Evolutionary conservation across 2,797 vertebrate species (phyloP).

Genomic region (Pseudochirops cupreus): DNA sequence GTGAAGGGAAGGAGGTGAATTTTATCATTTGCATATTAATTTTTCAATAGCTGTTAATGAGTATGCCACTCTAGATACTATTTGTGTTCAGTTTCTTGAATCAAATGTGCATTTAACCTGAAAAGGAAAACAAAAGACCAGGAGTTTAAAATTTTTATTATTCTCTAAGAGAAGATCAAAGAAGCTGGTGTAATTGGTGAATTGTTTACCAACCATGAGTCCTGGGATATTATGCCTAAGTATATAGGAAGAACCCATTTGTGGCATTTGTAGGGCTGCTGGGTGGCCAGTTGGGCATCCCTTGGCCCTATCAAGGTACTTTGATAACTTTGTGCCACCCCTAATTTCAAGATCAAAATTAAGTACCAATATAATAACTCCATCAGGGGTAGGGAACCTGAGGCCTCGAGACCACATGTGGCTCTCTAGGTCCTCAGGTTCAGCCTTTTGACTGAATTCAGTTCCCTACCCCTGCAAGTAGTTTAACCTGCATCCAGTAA

Average conservation of each 20-base stretch:
- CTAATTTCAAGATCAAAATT: not conserved
- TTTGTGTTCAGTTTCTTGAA: slow-evolving; percentile 29
- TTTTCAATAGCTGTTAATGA: slow-evolving; percentile 11
- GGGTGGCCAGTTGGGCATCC: not conserved
- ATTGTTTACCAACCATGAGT: not conserved
- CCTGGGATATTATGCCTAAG: not conserved
- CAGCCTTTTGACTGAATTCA: too few relatives aligned
- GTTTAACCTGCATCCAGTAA: not conserved
- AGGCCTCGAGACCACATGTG: too few relatives aligned
- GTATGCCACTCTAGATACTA: slow-evolving; percentile 1
- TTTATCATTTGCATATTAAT: slow-evolving; percentile 5
- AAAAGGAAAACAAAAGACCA: not conserved
- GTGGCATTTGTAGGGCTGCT: not conserved
- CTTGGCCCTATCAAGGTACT: not conserved
- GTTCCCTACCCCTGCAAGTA: not conserved
- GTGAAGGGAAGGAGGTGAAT: not conserved
- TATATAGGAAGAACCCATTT: not conserved
- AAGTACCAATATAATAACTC: not conserved
- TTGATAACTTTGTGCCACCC: not conserved
- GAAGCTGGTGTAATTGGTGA: not conserved
- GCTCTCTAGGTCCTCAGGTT: too few relatives aligned
- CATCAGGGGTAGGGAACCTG: not conserved
- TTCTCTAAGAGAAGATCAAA: not conserved
- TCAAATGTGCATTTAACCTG: slow-evolving; percentile 24
- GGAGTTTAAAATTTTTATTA: not conserved